phyloP scores from a whole-genome alignment of 1,140 invertebrate species.

The Trichoplusia ni region DNA sequence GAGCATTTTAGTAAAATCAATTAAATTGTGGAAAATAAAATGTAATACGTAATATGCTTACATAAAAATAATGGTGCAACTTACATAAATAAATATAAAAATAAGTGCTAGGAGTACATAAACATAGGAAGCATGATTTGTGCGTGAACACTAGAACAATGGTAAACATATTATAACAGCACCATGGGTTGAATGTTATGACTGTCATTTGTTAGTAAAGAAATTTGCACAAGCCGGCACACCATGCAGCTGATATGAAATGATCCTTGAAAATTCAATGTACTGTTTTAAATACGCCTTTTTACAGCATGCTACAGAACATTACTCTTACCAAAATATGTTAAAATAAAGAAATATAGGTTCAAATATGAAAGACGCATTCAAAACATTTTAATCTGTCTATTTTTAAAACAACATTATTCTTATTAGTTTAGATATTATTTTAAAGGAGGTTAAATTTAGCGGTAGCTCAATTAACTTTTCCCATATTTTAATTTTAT shows the following conservation, averaged over 20 bases:
- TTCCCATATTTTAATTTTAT: too few relatives aligned
- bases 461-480: too few relatives aligned
- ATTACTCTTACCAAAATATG: too few relatives aligned
- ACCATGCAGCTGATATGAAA: slow-evolving; percentile 14
- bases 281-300: background rate
- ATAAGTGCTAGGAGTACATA: background rate
- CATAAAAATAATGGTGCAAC: background rate
- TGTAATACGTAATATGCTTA: background rate
- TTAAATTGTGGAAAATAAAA: background rate
- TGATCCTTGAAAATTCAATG: background rate
- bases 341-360: too few relatives aligned
- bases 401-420: background rate
- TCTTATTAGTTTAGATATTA: background rate
- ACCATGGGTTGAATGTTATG: background rate
- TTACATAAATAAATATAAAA: background rate
- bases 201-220: too few relatives aligned
- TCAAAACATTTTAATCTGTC: too few relatives aligned
- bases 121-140: background rate
- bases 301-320: too few relatives aligned
- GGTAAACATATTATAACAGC: background rate
- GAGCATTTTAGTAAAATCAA: background rate
- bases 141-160: background rate
- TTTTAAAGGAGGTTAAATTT: too few relatives aligned
- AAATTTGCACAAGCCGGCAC: slow-evolving; percentile 8
- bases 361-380: too few relatives aligned